These are phyloP conservation scores for Orthonyx spaldingii DNA, from an alignment of 2,113 vertebrate species.

Conservation along the genomic window DNA sequence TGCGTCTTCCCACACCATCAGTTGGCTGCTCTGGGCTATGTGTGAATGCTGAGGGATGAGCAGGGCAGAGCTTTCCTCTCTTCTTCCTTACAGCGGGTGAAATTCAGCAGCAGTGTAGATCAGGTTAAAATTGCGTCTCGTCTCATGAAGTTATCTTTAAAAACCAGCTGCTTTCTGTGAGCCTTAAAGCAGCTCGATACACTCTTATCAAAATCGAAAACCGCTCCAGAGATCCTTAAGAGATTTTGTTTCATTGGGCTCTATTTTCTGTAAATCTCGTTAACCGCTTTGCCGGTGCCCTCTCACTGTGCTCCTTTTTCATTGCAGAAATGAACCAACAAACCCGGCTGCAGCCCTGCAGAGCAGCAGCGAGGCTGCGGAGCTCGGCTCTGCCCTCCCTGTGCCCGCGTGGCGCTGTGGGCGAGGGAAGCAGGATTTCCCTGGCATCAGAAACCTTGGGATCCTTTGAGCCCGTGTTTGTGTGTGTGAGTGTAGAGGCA, in stretches of 20 bases:
- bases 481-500: background rate
- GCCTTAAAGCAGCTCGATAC: background rate
- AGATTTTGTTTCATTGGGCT: background rate
- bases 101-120: background rate
- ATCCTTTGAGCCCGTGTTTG: accelerated
- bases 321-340: background rate
- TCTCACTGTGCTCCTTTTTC: background rate
- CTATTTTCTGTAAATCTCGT: background rate
- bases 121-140: background rate
- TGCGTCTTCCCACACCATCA: background rate
- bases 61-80: background rate
- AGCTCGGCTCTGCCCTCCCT: background rate
- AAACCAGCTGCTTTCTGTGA: background rate
- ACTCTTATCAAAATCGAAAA: background rate
- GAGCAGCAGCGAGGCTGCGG: background rate
- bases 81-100: background rate
- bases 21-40: background rate
- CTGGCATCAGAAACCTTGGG: background rate
- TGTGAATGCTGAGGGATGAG: constrained; percentile 47
- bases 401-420: accelerated
- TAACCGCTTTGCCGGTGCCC: background rate
- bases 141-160: background rate
- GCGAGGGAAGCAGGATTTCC: background rate
- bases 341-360: background rate
- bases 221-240: background rate